Evolutionary conservation across 2,797 vertebrate genomes (phyloP).

Genomic region (Capromys pilorides): DNA sequence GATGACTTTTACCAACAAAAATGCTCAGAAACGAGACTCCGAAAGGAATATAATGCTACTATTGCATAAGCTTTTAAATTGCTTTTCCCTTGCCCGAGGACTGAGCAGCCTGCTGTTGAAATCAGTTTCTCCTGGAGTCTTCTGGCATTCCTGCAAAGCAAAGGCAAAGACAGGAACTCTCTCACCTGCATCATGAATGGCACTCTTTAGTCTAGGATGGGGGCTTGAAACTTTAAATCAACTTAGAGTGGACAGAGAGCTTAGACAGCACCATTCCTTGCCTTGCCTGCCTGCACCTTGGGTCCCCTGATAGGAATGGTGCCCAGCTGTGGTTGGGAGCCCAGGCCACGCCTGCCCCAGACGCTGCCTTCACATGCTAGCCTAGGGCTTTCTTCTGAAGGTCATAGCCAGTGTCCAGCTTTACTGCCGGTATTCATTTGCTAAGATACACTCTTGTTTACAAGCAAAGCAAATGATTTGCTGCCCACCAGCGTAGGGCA

Average conservation of each 20-base stretch:
- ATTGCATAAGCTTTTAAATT: neutral
- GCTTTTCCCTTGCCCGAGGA: neutral
- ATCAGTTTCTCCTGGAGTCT: neutral
- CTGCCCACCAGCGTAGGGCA: neutral
- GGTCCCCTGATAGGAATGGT: neutral
- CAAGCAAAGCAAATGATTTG: slow-evolving; percentile 50
- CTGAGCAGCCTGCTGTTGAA: neutral
- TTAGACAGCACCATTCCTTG: neutral
- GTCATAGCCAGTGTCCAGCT: slow-evolving; percentile 1
- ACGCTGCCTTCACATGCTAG: neutral
- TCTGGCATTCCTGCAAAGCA: neutral
- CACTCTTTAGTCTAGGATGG: neutral
- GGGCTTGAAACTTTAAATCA: neutral
- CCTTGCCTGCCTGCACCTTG: neutral
- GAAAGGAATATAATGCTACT: neutral
- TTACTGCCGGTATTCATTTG: slow-evolving; percentile 47
- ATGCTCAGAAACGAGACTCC: neutral
- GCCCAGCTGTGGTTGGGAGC: accelerated
- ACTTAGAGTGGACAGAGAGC: neutral
- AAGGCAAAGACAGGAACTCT: neutral
- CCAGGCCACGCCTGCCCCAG: neutral
- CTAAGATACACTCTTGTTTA: slow-evolving; percentile 22
- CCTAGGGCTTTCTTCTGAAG: neutral
- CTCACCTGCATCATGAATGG: neutral
- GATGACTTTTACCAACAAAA: slow-evolving; percentile 12